Conservation (phyloP, 2,888 invertebrate species). For the Apodemia zela region DNA sequence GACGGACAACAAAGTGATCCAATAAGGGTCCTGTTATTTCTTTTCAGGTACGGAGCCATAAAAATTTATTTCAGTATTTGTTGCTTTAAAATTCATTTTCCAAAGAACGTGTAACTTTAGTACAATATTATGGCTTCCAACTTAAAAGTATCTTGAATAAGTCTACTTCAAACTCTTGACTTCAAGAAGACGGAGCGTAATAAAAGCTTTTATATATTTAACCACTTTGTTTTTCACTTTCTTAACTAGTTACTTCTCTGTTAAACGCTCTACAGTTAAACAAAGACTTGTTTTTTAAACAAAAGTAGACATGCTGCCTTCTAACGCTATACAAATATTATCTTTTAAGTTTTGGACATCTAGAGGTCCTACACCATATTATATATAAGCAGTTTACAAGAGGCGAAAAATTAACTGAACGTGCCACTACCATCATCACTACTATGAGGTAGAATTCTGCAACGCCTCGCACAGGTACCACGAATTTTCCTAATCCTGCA, state of each 20-base stretch:
- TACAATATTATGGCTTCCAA: constrained; percentile 22
- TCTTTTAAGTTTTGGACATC: background rate
- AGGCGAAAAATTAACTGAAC: too few species aligned
- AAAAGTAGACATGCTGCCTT: background rate
- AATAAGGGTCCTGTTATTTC: too few species aligned
- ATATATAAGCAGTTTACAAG: too few species aligned
- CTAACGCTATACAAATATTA: background rate
- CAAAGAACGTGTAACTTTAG: background rate
- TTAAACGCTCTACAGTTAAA: constrained; percentile 25
- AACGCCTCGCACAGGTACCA: too few species aligned
- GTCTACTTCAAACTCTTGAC: constrained; percentile 34
- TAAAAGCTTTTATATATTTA: constrained; percentile 44
- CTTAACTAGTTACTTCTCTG: constrained; percentile 32
- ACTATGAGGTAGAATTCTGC: too few species aligned
- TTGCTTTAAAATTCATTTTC: too few species aligned
- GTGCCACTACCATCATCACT: too few species aligned
- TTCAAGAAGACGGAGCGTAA: constrained; percentile 37
- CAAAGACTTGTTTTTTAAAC: background rate
- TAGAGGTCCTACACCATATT: too few species aligned
- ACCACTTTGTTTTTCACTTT: constrained; percentile 37
- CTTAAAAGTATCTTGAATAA: constrained; percentile 26
- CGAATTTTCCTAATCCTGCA: too few species aligned
- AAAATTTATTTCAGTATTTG: too few species aligned
- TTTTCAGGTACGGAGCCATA: too few species aligned
- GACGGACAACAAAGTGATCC: too few species aligned